Conservation (phyloP, 2,888 invertebrate genomes). For the Protodeltote pygarga region DNA sequence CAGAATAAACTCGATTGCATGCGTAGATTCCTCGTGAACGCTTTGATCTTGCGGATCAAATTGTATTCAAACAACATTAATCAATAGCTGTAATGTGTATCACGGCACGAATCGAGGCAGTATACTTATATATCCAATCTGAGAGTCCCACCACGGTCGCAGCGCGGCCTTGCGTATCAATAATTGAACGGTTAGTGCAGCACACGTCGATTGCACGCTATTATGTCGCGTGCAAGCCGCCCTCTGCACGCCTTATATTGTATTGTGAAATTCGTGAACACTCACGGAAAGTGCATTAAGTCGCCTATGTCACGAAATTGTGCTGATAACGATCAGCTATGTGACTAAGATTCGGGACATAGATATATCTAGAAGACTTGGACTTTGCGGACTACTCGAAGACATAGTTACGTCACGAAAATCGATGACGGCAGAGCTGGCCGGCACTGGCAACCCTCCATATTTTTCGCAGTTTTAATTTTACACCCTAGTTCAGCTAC, state of each 20-base stretch:
- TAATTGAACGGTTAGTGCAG: slow-evolving; percentile 49
- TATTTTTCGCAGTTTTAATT: slow-evolving; percentile 32
- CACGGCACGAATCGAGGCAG: slow-evolving; percentile 10
- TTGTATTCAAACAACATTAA: slow-evolving; percentile 5
- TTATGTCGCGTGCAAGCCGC: slow-evolving; percentile 43
- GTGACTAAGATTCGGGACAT: slow-evolving; percentile 35
- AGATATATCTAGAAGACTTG: slow-evolving; percentile 39
- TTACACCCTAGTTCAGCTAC: slow-evolving; percentile 20
- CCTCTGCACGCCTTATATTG: slow-evolving; percentile 28
- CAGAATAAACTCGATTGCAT: background rate
- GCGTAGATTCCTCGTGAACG: slow-evolving; percentile 6
- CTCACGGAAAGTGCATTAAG: slow-evolving; percentile 48
- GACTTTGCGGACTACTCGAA: slow-evolving; percentile 30
- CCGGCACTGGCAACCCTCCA: slow-evolving; percentile 42
- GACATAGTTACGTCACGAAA: slow-evolving; percentile 36
- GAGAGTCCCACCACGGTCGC: slow-evolving; percentile 42
- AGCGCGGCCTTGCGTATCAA: slow-evolving; percentile 47
- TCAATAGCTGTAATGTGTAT: slow-evolving; percentile 11
- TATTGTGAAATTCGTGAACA: slow-evolving; percentile 42
- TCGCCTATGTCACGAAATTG: slow-evolving; percentile 39
- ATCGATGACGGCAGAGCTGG: slow-evolving; percentile 29
- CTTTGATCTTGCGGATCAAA: slow-evolving; percentile 23
- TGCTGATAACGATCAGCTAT: slow-evolving; percentile 38
- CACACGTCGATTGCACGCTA: slow-evolving; percentile 46
- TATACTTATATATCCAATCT: slow-evolving; percentile 27